These are phyloP conservation scores for Poeciliopsis gracilis DNA, from an alignment of 2,797 vertebrate genomes.

Conservation along the genomic window DNA sequence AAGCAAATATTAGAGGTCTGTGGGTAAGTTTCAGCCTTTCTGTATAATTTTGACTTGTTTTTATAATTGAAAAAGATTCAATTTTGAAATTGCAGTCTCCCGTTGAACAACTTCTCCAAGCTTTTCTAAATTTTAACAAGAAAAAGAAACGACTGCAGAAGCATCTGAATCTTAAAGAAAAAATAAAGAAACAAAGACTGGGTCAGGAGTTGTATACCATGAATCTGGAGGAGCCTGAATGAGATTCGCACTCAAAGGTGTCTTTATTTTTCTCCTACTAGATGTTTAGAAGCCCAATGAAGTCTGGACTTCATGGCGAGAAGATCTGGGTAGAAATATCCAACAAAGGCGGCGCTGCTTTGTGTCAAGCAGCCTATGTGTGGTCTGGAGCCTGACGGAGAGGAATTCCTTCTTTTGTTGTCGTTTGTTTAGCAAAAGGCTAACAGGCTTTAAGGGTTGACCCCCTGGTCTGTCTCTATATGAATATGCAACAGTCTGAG, in stretches of 20 bases:
- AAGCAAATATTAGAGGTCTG: background rate
- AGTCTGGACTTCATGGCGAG: constrained; percentile 4
- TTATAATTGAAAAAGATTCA: background rate
- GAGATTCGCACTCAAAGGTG: background rate
- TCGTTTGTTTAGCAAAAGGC: constrained; percentile 25
- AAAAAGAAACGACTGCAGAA: background rate
- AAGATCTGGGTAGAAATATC: background rate
- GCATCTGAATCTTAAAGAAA: background rate
- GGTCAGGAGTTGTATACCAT: background rate
- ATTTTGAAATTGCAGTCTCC: background rate
- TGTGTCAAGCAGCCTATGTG: constrained; percentile 12
- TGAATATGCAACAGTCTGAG: constrained; percentile 34
- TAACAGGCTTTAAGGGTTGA: constrained; percentile 34
- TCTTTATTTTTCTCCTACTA: background rate
- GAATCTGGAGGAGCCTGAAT: background rate
- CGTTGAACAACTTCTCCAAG: background rate
- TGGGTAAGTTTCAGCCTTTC: background rate
- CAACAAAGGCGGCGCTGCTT: background rate
- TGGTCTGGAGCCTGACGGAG: constrained; percentile 8
- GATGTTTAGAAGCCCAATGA: background rate
- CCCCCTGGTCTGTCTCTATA: constrained; percentile 42
- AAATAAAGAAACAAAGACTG: background rate
- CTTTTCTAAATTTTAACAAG: background rate
- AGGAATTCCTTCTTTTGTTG: constrained; percentile 68
- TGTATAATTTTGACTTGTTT: background rate